Evolutionary conservation across 2,888 invertebrate genomes (phyloP).

Genomic region (Watsonalla cultraria): DNA sequence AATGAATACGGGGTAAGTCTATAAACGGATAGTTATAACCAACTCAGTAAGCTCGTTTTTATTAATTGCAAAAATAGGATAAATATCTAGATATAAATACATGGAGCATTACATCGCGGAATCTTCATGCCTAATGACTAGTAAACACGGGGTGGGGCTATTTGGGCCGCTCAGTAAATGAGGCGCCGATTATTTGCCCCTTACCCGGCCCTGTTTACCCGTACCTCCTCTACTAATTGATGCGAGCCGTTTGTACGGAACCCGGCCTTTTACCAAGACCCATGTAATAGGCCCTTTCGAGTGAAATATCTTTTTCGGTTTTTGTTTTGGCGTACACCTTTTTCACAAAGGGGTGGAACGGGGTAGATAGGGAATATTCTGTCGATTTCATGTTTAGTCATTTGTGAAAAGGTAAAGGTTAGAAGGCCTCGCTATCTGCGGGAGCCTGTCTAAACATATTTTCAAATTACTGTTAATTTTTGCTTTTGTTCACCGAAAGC

Average conservation of each 20-base stretch:
- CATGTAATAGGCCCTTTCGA: constrained; percentile 55
- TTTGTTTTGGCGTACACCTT: constrained; percentile 32
- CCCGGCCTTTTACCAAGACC: constrained; percentile 58
- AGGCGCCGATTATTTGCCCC: constrained; percentile 62
- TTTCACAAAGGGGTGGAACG: constrained; percentile 14
- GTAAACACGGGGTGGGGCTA: constrained; percentile 52
- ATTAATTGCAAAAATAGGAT: constrained; percentile 3
- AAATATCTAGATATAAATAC: constrained; percentile 12
- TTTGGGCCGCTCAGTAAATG: constrained; percentile 46
- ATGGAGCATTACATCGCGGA: constrained; percentile 19
- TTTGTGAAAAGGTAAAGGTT: constrained; percentile 26
- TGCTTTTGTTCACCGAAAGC: neutral
- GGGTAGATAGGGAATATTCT: constrained; percentile 23
- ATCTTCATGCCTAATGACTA: constrained; percentile 63
- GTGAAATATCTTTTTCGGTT: constrained; percentile 63
- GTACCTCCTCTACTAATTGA: constrained; percentile 63
- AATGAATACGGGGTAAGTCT: too few species aligned
- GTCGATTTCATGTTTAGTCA: constrained; percentile 26
- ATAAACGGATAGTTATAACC: too few species aligned
- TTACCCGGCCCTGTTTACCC: constrained; percentile 49
- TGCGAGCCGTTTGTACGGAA: constrained; percentile 38
- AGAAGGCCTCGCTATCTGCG: neutral
- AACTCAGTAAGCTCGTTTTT: neutral
- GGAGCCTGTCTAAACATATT: neutral
- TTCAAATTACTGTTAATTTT: neutral